phyloP scores from a whole-genome alignment of 2,888 invertebrate species.

The Lutraria lutraria region DNA sequence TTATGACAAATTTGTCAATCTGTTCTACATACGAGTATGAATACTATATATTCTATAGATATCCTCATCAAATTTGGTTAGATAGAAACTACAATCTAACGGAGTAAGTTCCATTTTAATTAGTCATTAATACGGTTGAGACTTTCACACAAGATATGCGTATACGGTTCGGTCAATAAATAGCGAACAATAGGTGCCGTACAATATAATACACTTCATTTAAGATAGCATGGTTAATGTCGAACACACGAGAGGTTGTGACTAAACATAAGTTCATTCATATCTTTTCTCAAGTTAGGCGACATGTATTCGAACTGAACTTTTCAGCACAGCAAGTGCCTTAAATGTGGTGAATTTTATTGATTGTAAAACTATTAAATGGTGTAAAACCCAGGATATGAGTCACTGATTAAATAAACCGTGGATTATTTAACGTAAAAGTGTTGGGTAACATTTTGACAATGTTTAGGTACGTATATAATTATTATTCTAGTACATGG shows the following conservation, averaged over 20 bases:
- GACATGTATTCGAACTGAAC: neutral
- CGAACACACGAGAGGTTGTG: neutral
- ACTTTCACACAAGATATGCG: neutral
- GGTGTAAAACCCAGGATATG: neutral
- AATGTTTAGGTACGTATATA: neutral
- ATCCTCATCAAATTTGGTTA: neutral
- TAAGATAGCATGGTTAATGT: neutral
- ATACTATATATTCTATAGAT: neutral
- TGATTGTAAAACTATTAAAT: constrained; percentile 3
- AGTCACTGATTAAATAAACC: neutral
- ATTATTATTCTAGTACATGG: neutral
- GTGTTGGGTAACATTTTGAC: neutral
- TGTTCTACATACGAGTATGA: neutral
- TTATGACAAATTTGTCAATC: neutral
- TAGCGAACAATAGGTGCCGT: neutral
- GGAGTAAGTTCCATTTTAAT: neutral
- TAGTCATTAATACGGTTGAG: neutral
- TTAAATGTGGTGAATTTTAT: neutral
- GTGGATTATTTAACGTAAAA: neutral
- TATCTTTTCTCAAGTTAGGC: neutral
- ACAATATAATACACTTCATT: neutral
- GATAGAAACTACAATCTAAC: neutral
- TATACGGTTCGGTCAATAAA: neutral
- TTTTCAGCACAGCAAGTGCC: neutral
- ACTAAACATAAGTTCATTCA: constrained; percentile 2